Evolutionary conservation across 2,888 invertebrate genomes (phyloP), one percentile per base, ranked within the genome.

Genomic region (Pogonocherus hispidulus): DNA sequence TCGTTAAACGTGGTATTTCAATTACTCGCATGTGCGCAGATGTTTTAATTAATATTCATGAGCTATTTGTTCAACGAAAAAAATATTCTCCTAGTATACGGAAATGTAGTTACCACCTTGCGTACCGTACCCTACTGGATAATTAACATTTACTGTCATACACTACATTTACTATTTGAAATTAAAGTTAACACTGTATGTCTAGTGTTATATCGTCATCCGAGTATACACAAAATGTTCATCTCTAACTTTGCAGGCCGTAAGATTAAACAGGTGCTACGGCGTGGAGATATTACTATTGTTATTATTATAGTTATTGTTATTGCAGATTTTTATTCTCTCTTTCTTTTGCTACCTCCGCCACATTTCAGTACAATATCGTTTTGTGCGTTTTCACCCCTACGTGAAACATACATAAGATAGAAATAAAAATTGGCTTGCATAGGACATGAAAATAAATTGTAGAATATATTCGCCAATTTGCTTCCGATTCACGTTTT

Each of bases 401-500:
- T 14, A 41, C 66, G 65, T 64, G 65, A 72, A 64, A 72, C 63
- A 69, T 67, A 60, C 66, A 66, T 67, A 66, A 56, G 65, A 65
- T 63, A 64, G 62, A 70, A 70, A 72, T 72, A 66, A 63, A 65
- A 72, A 72, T 70, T 63, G 69, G 66, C 68, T 68, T 22, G 32
- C n/a, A 35, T n/a, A 11, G 46, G 8, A 16, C 18, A 23, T 41
- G 59, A 66, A 69, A 65, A 70, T 70, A 74, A 74, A 67, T 76
- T 69, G 69, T 69, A 71, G 68, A 72, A 73, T 73, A 75, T 78
- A 75, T 77, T 77, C 72, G 65, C 64, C 70, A 68, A 74, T 76
- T 78, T 73, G 74, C 74, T 73, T 78, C 74, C 78, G 69, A 76
- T 77, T 75, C 79, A 79, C 78, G 79, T 79, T 72, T 59, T 57